Conservation (phyloP, 2,113 vertebrate genomes). For the Erythrocercus mccallii region DNA sequence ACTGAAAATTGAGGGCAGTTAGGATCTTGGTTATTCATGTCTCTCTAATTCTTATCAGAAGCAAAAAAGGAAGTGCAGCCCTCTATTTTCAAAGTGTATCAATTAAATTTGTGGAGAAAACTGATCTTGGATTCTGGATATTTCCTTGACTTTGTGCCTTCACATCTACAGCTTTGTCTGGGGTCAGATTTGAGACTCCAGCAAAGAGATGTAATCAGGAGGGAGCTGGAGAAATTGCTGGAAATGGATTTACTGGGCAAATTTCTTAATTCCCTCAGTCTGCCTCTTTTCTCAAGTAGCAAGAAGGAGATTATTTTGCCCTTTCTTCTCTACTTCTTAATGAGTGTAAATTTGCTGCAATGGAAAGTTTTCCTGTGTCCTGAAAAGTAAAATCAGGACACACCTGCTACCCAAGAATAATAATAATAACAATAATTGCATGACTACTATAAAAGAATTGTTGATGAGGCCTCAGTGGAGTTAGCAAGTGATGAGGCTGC, state of each 20-base stretch:
- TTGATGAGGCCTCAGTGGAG: slow-evolving; percentile 5
- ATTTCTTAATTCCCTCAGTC: not conserved
- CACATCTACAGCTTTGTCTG: not conserved
- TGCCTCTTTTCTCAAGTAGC: not conserved
- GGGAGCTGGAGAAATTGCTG: not conserved
- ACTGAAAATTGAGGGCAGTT: not conserved
- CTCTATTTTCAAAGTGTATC: not conserved
- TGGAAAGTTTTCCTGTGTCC: not conserved
- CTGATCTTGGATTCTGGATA: not conserved
- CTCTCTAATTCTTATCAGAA: not conserved
- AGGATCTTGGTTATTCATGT: not conserved
- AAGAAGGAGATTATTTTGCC: not conserved
- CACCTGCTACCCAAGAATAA: not conserved
- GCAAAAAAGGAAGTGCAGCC: not conserved
- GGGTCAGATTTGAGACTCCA: not conserved
- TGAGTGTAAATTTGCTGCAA: not conserved
- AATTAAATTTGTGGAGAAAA: not conserved
- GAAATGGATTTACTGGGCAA: not conserved
- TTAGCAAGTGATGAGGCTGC: not conserved
- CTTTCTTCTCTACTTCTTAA: not conserved
- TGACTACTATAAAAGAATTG: not conserved
- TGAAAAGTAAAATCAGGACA: not conserved
- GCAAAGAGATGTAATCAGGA: not conserved
- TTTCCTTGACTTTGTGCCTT: not conserved
- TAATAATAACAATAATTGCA: not conserved